Base-by-base conservation (phyloP, 2,888 invertebrate genomes). In the Philereme vetulata region DNA sequence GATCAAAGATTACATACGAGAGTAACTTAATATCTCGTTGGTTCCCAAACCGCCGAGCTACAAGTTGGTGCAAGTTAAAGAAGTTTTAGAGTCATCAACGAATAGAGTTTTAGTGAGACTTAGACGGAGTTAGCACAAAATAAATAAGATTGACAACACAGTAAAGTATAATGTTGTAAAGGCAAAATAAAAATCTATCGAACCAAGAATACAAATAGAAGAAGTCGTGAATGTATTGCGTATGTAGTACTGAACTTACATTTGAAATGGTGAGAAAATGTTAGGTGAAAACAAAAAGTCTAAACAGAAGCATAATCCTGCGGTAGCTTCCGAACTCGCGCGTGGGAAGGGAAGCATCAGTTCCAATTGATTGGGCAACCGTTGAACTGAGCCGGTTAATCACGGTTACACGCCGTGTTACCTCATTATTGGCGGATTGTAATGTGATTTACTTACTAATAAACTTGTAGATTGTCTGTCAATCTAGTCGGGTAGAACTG, bases 331-430 rank as follows among this genome's bases (percentile, higher is more conserved):
- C 70, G 67, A 72, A 68, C 70, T 71, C 72, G 73, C 68, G 70
- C 67, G 74, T 68, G 72, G 70, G 72, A 71, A 65, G 72, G 70
- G 72, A 71, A 65, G 75, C 72, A 86, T 85, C 80, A 77, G 78
- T 81, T 81, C 80, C 80, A 71, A 74, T 76, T 85, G 86, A 87
- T 87, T 80, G 81, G 80, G 69, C 81, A 73, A 71, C 68, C 77
- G 76, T 72, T 80, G 78, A 80, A 78, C 78, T 75, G 80, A 76
- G 73, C 75, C 76, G 72, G 73, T 85, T 86, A 84, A 85, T 86
- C 84, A 81, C 73, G 74, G 78, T 77, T 78, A 77, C 78, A 76
- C 75, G 80, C 74, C 69, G 70, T 74, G 74, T 77, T 77, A 65
- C 69, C 75, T 80, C 76, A 76, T 76, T 80, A 77, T 67, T 67